phyloP scores from a whole-genome alignment of 2,113 vertebrate genomes.

The Nothobranchius kuhntae region DNA sequence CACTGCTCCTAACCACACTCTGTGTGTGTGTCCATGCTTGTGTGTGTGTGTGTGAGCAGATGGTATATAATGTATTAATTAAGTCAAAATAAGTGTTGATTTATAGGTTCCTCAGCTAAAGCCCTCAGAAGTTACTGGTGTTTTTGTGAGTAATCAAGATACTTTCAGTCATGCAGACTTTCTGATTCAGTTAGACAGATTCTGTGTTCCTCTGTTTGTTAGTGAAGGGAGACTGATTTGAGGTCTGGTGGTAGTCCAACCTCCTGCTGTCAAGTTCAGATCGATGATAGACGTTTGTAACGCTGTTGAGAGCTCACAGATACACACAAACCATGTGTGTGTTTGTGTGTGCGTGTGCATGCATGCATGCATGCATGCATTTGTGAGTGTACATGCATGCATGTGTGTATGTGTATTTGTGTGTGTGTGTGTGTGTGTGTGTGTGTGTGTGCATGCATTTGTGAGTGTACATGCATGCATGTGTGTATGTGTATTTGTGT shows the following conservation, averaged over 20 bases:
- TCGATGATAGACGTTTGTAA: conserved; percentile 59
- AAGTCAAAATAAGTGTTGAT: background rate
- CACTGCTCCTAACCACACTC: conserved; percentile 46
- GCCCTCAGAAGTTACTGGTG: background rate
- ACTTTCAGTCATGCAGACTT: background rate
- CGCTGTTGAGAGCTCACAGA: conserved; percentile 33
- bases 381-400: no score
- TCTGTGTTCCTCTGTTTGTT: conserved; percentile 23
- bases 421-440: no score
- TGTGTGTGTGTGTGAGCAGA: no score
- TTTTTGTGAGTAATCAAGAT: conserved; percentile 11
- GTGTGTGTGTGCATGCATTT: no score
- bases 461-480: no score
- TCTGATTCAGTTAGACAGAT: background rate
- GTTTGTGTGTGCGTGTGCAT: conserved; percentile 11
- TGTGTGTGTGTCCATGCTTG: conserved; percentile 5
- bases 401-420: no score
- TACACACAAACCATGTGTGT: conserved; percentile 12
- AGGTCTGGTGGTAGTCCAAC: conserved; percentile 43
- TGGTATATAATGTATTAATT: no score
- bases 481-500: no score
- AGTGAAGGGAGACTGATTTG: conserved; percentile 39
- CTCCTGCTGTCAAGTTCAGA: conserved; percentile 59
- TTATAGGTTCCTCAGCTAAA: background rate
- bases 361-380: no score